Evolutionary conservation across 2,113 vertebrate genomes (phyloP).

Genomic region (Solenodon paradoxus): DNA sequence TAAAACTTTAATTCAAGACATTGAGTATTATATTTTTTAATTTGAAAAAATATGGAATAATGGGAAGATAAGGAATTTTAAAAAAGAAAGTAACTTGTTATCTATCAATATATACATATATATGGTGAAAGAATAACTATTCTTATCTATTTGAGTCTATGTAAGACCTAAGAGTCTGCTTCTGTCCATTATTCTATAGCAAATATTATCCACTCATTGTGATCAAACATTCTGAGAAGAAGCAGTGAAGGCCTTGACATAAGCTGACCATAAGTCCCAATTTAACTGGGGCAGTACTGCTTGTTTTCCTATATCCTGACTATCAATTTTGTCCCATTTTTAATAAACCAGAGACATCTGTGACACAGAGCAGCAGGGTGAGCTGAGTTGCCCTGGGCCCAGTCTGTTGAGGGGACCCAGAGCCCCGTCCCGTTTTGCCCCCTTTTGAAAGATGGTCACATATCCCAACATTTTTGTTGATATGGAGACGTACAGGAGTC

Average conservation of each 20-base stretch:
- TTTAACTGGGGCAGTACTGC: no score
- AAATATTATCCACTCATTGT: neutral
- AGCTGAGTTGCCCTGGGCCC: no score
- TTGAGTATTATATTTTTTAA: neutral
- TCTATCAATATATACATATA: no score
- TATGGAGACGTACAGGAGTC: neutral
- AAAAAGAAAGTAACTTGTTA: neutral
- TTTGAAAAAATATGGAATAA: neutral
- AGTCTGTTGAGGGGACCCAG: no score
- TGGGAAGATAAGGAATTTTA: neutral
- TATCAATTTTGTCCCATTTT: no score
- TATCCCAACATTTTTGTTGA: neutral
- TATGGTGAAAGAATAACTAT: neutral
- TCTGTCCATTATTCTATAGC: neutral
- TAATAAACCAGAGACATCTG: no score
- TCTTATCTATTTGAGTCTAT: neutral
- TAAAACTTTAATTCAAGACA: neutral
- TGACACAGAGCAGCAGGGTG: no score
- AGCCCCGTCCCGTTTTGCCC: no score
- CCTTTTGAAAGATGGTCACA: no score
- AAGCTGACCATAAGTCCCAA: no score
- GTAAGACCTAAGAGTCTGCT: neutral
- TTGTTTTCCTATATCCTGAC: no score
- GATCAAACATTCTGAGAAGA: neutral
- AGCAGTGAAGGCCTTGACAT: neutral